Conservation (phyloP, 1,140 invertebrate species). For the Drosophila pectinifera region DNA sequence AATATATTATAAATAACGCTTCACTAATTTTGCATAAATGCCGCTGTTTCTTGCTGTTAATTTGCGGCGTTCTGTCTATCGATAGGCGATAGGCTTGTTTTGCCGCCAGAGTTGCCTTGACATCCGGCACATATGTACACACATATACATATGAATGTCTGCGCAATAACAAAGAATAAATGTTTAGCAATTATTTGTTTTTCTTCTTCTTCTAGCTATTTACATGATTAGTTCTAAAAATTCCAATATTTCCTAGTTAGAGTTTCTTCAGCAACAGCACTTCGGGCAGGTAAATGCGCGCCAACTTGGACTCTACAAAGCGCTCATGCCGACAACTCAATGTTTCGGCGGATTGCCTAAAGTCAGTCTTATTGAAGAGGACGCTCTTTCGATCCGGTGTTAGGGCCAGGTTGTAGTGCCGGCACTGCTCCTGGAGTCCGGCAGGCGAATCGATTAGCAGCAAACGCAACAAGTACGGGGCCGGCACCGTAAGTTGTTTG, state of each 20-base stretch:
- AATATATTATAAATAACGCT: neutral
- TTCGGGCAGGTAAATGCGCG: constrained; percentile 71
- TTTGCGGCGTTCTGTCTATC: constrained; percentile 30
- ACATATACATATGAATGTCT: constrained; percentile 1
- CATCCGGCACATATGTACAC: constrained; percentile 7
- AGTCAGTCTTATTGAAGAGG: constrained; percentile 74
- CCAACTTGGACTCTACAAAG: constrained; percentile 73
- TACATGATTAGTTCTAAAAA: constrained; percentile 5
- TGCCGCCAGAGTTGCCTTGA: constrained; percentile 48
- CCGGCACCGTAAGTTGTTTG: constrained; percentile 86
- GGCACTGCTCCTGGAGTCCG: constrained; percentile 67
- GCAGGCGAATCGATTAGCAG: constrained; percentile 61
- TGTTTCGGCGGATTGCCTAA: constrained; percentile 42
- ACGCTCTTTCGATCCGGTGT: constrained; percentile 50
- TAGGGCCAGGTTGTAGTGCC: constrained; percentile 67
- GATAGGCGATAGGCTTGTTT: constrained; percentile 25
- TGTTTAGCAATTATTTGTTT: constrained; percentile 7
- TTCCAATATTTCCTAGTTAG: neutral
- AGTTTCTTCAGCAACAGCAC: constrained; percentile 72
- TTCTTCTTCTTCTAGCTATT: constrained; percentile 6
- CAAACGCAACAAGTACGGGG: constrained; percentile 77
- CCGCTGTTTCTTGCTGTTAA: neutral
- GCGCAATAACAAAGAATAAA: constrained; percentile 39
- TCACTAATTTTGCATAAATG: neutral
- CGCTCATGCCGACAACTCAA: constrained; percentile 48